Conservation (phyloP, 2,888 invertebrate genomes). For the Ophion ellenae region DNA sequence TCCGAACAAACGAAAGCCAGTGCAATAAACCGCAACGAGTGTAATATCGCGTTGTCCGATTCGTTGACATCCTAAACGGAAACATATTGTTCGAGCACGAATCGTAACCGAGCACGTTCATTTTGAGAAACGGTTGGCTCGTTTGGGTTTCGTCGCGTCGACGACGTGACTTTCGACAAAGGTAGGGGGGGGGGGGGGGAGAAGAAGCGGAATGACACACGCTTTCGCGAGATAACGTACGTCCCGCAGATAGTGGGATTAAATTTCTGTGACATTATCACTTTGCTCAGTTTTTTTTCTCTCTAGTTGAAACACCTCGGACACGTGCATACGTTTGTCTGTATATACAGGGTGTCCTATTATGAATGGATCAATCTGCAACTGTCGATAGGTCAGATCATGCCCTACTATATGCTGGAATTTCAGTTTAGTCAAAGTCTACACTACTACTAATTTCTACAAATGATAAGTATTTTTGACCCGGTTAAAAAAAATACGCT, state of each 20-base stretch:
- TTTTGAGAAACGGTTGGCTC: conserved; percentile 18
- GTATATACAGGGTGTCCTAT: no score
- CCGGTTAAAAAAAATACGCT: no score
- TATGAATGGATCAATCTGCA: no score
- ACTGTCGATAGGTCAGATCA: no score
- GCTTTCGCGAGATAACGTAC: conserved; percentile 22
- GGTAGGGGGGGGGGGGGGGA: background rate
- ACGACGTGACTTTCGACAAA: conserved; percentile 10
- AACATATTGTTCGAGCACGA: background rate
- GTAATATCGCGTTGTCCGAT: background rate
- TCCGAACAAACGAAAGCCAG: background rate
- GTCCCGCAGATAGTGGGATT: conserved; percentile 6
- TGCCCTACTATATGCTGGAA: no score
- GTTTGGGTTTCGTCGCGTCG: conserved; percentile 7
- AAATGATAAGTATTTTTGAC: no score
- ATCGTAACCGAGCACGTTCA: conserved; percentile 14
- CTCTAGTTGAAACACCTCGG: conserved; percentile 15
- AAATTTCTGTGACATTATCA: conserved; percentile 23
- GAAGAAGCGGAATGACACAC: conserved; percentile 33
- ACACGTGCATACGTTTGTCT: conserved; percentile 16
- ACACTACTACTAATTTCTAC: no score
- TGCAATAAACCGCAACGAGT: background rate
- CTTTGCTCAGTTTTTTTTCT: conserved; percentile 22
- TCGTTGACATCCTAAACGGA: background rate
- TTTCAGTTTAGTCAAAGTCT: no score